A percentile compares a stretch with the other conserved stretches of the same genome.
Conservation (phyloP, 2,888 invertebrate genomes). For the Hymenopus coronatus region DNA sequence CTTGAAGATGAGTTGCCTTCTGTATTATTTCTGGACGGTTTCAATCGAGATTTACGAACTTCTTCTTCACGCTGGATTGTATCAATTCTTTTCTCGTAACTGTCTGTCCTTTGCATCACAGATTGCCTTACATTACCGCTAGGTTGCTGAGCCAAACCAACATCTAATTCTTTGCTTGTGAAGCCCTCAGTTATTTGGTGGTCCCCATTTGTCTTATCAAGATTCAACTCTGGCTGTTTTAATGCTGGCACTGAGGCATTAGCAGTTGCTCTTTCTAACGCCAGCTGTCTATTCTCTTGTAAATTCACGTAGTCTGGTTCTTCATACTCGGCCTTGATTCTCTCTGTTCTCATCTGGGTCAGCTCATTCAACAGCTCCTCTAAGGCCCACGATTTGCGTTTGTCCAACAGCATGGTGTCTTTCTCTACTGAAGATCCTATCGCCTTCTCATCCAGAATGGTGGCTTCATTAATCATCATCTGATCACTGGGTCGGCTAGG, state of each 20-base stretch:
- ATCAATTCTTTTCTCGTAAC: background rate
- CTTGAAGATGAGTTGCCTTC: background rate
- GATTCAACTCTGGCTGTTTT: background rate
- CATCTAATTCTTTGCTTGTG: background rate
- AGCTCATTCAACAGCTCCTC: constrained; percentile 43
- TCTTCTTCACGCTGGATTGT: background rate
- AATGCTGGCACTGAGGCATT: background rate
- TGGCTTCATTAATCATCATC: background rate
- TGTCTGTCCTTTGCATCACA: background rate
- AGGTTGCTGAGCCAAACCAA: background rate
- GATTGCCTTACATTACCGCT: background rate
- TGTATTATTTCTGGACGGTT: background rate
- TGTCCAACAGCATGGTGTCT: constrained; percentile 40
- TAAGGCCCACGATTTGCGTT: constrained; percentile 44
- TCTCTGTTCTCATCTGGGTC: background rate
- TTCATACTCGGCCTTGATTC: background rate
- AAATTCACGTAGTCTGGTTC: background rate
- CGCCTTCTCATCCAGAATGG: background rate
- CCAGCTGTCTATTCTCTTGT: background rate
- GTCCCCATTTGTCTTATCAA: background rate
- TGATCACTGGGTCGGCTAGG: background rate
- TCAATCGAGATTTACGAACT: background rate
- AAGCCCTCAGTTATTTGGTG: background rate
- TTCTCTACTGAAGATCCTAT: background rate
- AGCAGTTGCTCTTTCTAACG: background rate